Base-by-base conservation (phyloP, 2,797 vertebrate genomes). In the Chrosomus eos region DNA sequence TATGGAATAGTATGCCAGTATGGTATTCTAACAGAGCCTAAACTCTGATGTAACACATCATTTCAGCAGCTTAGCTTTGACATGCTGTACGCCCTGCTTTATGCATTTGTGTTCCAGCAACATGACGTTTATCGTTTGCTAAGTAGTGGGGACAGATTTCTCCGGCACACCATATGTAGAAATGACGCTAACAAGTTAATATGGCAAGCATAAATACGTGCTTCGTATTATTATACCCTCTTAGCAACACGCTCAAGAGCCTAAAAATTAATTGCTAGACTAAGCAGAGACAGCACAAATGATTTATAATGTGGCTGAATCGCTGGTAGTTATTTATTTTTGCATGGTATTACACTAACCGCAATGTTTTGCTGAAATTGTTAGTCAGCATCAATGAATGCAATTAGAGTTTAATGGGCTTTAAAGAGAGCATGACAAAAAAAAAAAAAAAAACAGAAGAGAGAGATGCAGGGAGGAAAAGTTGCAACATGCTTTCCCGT, bases 371-470 rank as follows among this genome's bases (percentile, higher is more conserved):
- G 83, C 90, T 89, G 88, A 91, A 89, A 89, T 90, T 91, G 90
- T 90, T 91, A 91, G 90, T 92, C 91, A 91, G 90, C 88, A 90
- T 86, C 88, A 89, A 91, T 91, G 90, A 92, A 90, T 86, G 90
- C 90, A 92, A 92, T 92, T 90, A 92, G 90, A 90, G 85, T 88
- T 91, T 92, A 92, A 92, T 92, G 90, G 90, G 86, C 90, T 92
- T 90, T 91, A 90, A 91, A 92, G 88, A 90, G 87, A 88, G 81
- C 83, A 85, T 81, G 86, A n/a, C n/a, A n/a, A n/a, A 87, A 88
- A 76, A 85, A 82, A 85, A 88, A 72, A 85, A 81, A 83, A 85
- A 76, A 80, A 73, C 48, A 33, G 40, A 71, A 53, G 26, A 72
- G 58, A 72, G 68, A 80, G 67, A 74, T 43, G 71, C 45, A 23